A percentile compares a stretch with the other conserved stretches of the same genome.
These are phyloP conservation scores for Petaurus breviceps DNA, from an alignment of 2,113 vertebrate species.

Conservation along the genomic window DNA sequence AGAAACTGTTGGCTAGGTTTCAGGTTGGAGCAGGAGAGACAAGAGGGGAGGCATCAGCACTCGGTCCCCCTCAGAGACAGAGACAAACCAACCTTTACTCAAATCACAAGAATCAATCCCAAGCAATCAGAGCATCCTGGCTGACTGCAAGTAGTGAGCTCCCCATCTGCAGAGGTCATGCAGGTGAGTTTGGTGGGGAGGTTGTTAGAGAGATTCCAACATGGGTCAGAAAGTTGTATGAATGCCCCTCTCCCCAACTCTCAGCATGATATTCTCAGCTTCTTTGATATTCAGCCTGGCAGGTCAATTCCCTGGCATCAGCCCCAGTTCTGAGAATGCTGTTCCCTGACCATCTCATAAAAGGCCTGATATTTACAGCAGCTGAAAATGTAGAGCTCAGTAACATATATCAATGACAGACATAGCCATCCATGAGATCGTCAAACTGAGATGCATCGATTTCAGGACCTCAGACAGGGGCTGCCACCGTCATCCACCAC, in stretches of 20 bases:
- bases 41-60: neutral
- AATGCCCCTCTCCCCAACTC: neutral
- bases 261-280: neutral
- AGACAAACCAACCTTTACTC: neutral
- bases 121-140: neutral
- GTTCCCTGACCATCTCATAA: neutral
- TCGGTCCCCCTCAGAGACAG: neutral
- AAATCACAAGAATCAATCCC: neutral
- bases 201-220: neutral
- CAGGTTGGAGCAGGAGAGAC: neutral
- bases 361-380: neutral
- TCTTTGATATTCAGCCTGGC: neutral
- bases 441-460: neutral
- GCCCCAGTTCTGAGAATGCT: neutral
- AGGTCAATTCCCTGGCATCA: neutral
- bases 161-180: neutral
- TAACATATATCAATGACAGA: neutral
- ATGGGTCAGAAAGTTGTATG: neutral
- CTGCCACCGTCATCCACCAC: neutral
- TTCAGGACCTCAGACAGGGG: neutral
- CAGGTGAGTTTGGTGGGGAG: neutral
- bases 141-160: neutral
- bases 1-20: neutral
- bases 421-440: neutral
- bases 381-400: neutral